Evolutionary conservation across 2,888 invertebrate species (phyloP).

Genomic region (Pollenia labialis): DNA sequence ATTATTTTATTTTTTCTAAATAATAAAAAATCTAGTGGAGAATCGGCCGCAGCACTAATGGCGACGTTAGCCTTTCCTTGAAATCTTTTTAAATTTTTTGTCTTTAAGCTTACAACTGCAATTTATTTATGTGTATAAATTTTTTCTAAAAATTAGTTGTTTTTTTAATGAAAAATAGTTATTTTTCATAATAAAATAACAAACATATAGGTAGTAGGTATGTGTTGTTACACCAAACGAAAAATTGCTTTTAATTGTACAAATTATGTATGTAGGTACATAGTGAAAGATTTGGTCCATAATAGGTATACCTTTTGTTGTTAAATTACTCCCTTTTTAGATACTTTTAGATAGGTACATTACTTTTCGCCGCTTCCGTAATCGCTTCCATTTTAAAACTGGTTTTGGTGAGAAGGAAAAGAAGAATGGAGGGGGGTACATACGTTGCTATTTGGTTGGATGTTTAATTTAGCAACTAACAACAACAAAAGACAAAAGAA

Average conservation of each 20-base stretch:
- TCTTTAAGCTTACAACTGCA: constrained; percentile 67
- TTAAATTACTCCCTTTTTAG: not conserved
- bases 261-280: not conserved
- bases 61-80: constrained; percentile 73
- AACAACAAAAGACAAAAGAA: too few relatives aligned
- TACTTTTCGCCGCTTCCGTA: too few relatives aligned
- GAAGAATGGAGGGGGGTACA: too few relatives aligned
- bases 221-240: constrained; percentile 24
- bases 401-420: too few relatives aligned
- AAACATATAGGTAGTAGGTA: not conserved
- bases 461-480: too few relatives aligned
- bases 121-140: constrained; percentile 63
- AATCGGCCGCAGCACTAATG: constrained; percentile 63
- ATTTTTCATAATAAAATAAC: constrained; percentile 44
- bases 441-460: too few relatives aligned
- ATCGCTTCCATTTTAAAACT: too few relatives aligned
- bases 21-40: constrained; percentile 65
- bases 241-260: not conserved
- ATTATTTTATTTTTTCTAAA: constrained; percentile 70
- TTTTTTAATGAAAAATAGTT: constrained; percentile 47
- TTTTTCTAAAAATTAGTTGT: constrained; percentile 54
- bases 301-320: not conserved
- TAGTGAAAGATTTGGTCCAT: not conserved
- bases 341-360: too few relatives aligned
- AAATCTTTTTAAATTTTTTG: constrained; percentile 62